Conservation (phyloP, 64 coral and sea anemone genomes). For the Acropora yongei region DNA sequence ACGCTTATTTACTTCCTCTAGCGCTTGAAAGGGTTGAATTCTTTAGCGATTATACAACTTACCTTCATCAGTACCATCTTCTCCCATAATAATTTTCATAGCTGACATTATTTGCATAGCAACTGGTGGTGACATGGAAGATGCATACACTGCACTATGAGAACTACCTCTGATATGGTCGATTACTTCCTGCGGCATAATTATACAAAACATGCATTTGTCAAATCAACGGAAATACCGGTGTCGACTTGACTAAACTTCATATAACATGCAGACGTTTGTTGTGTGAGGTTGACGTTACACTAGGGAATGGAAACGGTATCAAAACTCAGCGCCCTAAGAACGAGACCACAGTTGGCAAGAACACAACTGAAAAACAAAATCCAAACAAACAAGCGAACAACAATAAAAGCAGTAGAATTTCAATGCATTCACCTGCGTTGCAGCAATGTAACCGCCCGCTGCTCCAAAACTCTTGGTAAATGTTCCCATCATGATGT, state of each 20-base stretch:
- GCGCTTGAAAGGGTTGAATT: too few relatives aligned
- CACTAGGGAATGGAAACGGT: too few relatives aligned
- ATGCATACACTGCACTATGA: slow-evolving; percentile 97
- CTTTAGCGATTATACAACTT: background rate
- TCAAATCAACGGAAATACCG: background rate
- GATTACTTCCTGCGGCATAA: slow-evolving; percentile 76
- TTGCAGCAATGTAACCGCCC: slow-evolving; percentile 95
- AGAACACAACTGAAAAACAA: too few relatives aligned
- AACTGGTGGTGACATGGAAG: slow-evolving; percentile 95
- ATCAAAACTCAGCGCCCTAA: too few relatives aligned
- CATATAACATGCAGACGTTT: too few relatives aligned
- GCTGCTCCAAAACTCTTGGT: slow-evolving; percentile 98
- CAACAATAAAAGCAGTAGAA: background rate
- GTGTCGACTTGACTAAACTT: background rate
- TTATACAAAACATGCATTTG: too few relatives aligned
- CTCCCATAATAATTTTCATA: slow-evolving; percentile 88
- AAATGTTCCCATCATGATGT: slow-evolving; percentile 99
- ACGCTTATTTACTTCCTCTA: too few relatives aligned
- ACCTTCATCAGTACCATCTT: slow-evolving; percentile 93
- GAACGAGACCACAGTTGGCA: too few relatives aligned
- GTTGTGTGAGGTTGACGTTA: too few relatives aligned
- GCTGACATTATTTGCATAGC: slow-evolving; percentile 82
- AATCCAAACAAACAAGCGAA: background rate
- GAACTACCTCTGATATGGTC: slow-evolving; percentile 85
- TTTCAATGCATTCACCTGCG: slow-evolving; percentile 35